Evolutionary conservation across 2,888 invertebrate genomes (phyloP).

Genomic region (Liposcelis brunnea): DNA sequence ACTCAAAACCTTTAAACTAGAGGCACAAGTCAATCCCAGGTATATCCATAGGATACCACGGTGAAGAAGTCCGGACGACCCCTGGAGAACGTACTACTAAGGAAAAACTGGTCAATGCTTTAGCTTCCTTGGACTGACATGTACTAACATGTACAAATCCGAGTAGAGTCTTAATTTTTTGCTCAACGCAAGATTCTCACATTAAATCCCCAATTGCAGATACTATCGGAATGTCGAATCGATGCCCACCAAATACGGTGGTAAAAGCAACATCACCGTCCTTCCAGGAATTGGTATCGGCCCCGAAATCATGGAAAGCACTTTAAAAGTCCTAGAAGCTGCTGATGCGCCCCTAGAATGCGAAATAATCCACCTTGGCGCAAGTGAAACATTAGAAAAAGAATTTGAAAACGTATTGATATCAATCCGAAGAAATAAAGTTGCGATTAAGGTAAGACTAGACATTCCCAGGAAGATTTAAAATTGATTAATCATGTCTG

Average conservation of each 20-base stretch:
- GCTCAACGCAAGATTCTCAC: too few species aligned
- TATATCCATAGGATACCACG: too few species aligned
- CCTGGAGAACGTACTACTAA: too few species aligned
- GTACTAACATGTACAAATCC: too few species aligned
- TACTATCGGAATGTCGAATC: too few species aligned
- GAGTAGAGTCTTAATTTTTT: too few species aligned
- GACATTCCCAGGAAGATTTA: conserved; percentile 33
- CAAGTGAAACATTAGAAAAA: conserved; percentile 13
- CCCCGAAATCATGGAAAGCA: conserved; percentile 22
- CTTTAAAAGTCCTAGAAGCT: conserved; percentile 20
- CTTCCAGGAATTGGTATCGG: conserved; percentile 21
- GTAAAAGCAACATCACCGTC: conserved; percentile 1
- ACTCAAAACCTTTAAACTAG: too few species aligned
- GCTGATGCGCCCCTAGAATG: conserved; percentile 24
- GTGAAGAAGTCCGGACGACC: too few species aligned
- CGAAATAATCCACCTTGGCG: conserved; percentile 19
- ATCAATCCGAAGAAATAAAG: conserved; percentile 23
- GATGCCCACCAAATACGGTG: conserved; percentile 5
- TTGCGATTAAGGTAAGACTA: conserved; percentile 25
- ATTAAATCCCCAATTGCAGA: too few species aligned
- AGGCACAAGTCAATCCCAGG: too few species aligned
- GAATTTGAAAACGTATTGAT: conserved; percentile 19
- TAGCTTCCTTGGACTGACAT: too few species aligned
- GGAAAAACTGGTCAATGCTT: too few species aligned
- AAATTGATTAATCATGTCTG: conserved; percentile 22